Evolutionary conservation across 2,113 vertebrate species (phyloP), one percentile per base, ranked within the genome.

Genomic region (Nothocercus julius): DNA sequence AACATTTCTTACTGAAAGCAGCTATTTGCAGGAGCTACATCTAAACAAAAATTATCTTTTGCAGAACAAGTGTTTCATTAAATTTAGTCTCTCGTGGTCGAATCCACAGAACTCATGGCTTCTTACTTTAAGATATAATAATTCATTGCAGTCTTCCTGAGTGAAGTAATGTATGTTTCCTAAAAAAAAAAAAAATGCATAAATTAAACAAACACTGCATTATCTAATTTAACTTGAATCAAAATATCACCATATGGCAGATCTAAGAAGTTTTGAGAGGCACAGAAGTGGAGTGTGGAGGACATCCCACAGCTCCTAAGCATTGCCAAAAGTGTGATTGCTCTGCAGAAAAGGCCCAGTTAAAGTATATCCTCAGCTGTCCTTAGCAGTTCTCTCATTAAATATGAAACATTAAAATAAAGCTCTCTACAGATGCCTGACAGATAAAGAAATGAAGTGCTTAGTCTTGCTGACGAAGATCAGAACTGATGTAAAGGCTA

Each of bases 91-190:
- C 73, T 80, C 54, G 53, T 5, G 9, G 36, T 12, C n/a, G 54
- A 21, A 64, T 85, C 42, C 40, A n/a, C 38, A n/a, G 12, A 22
- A 51, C 17, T 72, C 22, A 58, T 7, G 77, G 40, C 8, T 67
- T 70, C 2, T n/a, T 63, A 81, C 45, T 91, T 90, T 40, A 84
- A 53, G 40, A 72, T 90, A 93, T 93, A 95, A 92, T 92, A 89
- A 84, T 81, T 95, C 45, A 81, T 92, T 75, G 51, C 13, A 70
- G 64, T 32, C 19, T 84, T 56, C 53, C 7, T 34, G 18, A 95
- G 74, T 61, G 47, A 86, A 75, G 38, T n/a, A 88, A 92, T 79
- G 56, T 28, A 84, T 32, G 28, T 64, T 88, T 83, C 38, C 92
- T 70, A 62, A 56, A 90, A 34, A 84, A 86, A 59, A 27, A 66